Conservation (phyloP, 92 coral and sea anemone genomes). For the Porites divaricata region DNA sequence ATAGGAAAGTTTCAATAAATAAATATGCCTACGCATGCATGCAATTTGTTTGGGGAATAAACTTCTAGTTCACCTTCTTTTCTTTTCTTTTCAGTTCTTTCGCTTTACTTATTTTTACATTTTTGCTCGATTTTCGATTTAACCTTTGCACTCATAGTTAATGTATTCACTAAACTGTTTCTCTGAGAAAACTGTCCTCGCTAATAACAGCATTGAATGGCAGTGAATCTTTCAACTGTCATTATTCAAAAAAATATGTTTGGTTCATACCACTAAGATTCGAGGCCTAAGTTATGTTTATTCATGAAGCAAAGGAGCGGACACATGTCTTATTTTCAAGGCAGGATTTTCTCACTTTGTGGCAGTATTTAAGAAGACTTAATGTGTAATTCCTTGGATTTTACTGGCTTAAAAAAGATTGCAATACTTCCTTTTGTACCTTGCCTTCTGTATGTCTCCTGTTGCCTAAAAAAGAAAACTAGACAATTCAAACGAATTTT, state of each 20-base stretch:
- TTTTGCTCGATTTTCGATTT: background rate
- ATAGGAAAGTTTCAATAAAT: background rate
- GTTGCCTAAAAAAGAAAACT: background rate
- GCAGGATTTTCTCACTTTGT: background rate
- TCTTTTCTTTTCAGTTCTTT: background rate
- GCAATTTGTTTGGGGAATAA: background rate
- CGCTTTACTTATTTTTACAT: background rate
- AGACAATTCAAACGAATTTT: background rate
- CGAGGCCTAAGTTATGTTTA: no score
- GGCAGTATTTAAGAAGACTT: no score
- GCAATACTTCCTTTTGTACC: background rate
- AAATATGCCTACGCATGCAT: constrained; percentile 2
- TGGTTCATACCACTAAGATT: no score
- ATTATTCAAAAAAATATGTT: no score
- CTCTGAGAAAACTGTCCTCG: background rate
- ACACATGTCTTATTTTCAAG: constrained; percentile 9
- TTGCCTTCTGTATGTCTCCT: background rate
- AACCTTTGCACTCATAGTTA: background rate
- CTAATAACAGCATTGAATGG: no score
- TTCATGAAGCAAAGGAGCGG: background rate
- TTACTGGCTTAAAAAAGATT: constrained; percentile 7
- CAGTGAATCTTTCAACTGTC: no score
- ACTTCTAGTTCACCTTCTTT: background rate
- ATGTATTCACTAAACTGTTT: background rate
- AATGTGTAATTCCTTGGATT: constrained; percentile 9